Evolutionary conservation across 2,113 vertebrate species (phyloP), one percentile per base, ranked within the genome.

Genomic region (Excalfactoria chinensis): DNA sequence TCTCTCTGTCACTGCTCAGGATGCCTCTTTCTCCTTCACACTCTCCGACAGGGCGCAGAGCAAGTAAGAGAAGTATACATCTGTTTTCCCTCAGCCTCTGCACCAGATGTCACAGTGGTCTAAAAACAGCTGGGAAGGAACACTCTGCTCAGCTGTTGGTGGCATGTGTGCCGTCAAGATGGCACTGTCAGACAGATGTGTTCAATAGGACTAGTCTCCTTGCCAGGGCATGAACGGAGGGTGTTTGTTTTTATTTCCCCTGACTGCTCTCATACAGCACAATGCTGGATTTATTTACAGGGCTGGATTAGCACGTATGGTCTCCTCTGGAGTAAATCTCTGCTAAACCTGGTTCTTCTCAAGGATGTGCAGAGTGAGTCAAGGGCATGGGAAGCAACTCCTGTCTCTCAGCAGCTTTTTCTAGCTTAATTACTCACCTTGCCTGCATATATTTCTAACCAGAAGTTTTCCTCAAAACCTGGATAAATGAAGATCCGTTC

Each of bases 61-160:
- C 18, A 75, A 69, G 63, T 10, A 63, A 49, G 9, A 37, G 37
- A 56, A 44, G 49, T n/a, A 18, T 17, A 4, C 2, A 4, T 28
- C 2, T 28, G 48, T n/a, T 77, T 53, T 68, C 71, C 56, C 56
- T 83, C 37, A 40, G 40, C n/a, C 64, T 71, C 66, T 41, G 19
- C 22, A 44, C 48, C 80, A 90, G 80, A 32, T 88, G 51, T 60
- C 77, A 58, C 68, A 48, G 48, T 48, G 62, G 58, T 53, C 43
- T 46, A 11, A 18, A 28, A n/a, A 44, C 76, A 88, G 55, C 92
- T 93, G 80, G 60, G 69, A 78, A 75, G 72, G 43, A 72, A 68
- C 32, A 58, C 25, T 30, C 51, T 74, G 74, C 63, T 66, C 44
- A 67, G 78, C 70, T 0, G 0, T 13, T 0, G 0, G 51, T 53